Percentiles rank a stretch among this genome's conserved stretches.
Evolutionary conservation across 2,113 vertebrate genomes (phyloP).

Genomic region (Halichoeres trimaculatus): DNA sequence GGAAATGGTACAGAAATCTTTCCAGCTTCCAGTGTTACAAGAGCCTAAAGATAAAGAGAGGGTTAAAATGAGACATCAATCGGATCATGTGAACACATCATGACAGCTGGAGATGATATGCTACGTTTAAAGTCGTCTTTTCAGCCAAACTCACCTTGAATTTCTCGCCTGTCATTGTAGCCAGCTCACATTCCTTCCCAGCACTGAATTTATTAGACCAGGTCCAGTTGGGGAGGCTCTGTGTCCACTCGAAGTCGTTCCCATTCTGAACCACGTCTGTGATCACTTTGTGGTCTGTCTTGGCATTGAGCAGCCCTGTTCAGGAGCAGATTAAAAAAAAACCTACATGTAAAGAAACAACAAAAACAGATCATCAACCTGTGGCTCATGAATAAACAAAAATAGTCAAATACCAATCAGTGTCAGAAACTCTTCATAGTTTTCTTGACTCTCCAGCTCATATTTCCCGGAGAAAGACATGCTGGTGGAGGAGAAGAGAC

Average conservation of each 20-base stretch:
- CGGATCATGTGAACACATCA: neutral
- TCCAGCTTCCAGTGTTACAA: slow-evolving; percentile 81
- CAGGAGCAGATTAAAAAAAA: neutral
- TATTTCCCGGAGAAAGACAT: slow-evolving; percentile 90
- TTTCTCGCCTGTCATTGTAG: slow-evolving; percentile 83
- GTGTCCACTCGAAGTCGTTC: slow-evolving; percentile 88
- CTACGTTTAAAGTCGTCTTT: neutral
- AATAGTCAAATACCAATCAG: slow-evolving; percentile 69
- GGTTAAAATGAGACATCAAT: neutral
- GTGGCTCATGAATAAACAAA: neutral
- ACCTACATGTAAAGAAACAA: neutral
- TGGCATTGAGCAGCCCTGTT: slow-evolving; percentile 83
- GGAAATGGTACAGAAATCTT: slow-evolving; percentile 86
- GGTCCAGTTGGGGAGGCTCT: slow-evolving; percentile 80
- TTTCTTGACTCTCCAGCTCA: slow-evolving; percentile 85
- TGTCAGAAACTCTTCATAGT: slow-evolving; percentile 86
- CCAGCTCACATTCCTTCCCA: slow-evolving; percentile 87
- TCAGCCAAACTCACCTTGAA: slow-evolving; percentile 85
- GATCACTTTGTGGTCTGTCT: slow-evolving; percentile 87
- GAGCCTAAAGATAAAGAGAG: slow-evolving; percentile 75
- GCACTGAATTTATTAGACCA: slow-evolving; percentile 86
- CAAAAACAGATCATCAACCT: neutral
- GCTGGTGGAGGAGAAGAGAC: slow-evolving; percentile 27
- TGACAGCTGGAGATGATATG: neutral
- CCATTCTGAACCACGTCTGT: slow-evolving; percentile 88